Evolutionary conservation across 1,140 invertebrate species (phyloP).

Genomic region (Drosophila nebulosa): DNA sequence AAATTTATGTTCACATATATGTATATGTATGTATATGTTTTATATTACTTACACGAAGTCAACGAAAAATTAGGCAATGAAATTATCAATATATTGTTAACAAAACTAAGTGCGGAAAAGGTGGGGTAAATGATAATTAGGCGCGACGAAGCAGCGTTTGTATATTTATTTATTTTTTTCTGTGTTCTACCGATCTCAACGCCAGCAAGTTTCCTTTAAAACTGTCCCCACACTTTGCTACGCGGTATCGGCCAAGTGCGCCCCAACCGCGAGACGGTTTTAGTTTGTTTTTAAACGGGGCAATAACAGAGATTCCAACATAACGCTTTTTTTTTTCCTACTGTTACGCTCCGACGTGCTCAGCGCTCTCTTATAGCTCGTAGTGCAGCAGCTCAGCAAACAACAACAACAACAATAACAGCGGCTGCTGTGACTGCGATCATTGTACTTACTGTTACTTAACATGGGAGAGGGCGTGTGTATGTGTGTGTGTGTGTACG

Average conservation of each 20-base stretch:
- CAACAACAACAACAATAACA: background rate
- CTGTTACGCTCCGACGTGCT: background rate
- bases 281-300: background rate
- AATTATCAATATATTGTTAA: background rate
- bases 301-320: conserved; percentile 1
- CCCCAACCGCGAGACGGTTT: background rate
- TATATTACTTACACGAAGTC: background rate
- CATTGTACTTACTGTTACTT: background rate
- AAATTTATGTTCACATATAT: conserved; percentile 3
- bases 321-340: background rate
- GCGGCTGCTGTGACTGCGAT: background rate
- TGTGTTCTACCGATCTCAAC: conserved; percentile 16
- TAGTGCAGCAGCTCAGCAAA: background rate
- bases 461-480: background rate
- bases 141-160: conserved; percentile 12
- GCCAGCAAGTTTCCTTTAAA: conserved; percentile 59
- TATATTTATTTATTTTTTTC: background rate
- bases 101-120: conserved; percentile 14
- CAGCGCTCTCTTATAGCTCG: background rate
- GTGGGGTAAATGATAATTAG: conserved; percentile 6
- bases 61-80: background rate
- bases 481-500: background rate
- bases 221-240: conserved; percentile 36
- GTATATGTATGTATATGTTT: background rate
- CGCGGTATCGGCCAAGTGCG: conserved; percentile 58